These are phyloP conservation scores for Deilephila porcellus DNA, from an alignment of 2,888 invertebrate genomes.

Conservation along the genomic window DNA sequence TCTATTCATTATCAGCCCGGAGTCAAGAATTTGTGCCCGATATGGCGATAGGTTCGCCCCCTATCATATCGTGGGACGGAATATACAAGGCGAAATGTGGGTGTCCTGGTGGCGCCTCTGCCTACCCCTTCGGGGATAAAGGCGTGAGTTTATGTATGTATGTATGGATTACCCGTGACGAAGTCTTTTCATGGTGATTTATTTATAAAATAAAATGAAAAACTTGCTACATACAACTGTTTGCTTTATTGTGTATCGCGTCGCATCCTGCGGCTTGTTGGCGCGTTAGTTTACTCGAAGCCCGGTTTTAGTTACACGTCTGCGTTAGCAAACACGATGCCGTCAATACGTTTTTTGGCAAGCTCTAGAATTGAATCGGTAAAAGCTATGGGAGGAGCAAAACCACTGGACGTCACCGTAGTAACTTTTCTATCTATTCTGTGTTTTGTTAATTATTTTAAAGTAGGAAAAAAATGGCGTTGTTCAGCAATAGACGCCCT, in stretches of 20 bases:
- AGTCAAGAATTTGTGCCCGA: too few species aligned
- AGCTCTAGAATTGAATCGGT: slow-evolving; percentile 15
- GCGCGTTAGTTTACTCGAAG: slow-evolving; percentile 14
- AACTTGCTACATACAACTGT: too few species aligned
- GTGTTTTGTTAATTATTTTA: neutral
- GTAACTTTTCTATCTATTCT: neutral
- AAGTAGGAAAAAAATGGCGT: too few species aligned
- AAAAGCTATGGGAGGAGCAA: neutral
- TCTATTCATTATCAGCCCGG: too few species aligned
- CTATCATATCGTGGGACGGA: too few species aligned
- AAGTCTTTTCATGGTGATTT: neutral
- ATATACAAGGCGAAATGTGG: too few species aligned
- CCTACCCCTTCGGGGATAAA: too few species aligned
- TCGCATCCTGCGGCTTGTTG: neutral
- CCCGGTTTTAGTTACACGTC: neutral
- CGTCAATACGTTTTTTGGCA: slow-evolving; percentile 21
- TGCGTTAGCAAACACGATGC: slow-evolving; percentile 12
- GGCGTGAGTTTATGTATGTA: too few species aligned
- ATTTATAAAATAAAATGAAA: neutral
- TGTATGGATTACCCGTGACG: too few species aligned
- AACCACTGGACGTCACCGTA: neutral
- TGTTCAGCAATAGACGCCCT: too few species aligned
- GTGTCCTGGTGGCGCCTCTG: too few species aligned
- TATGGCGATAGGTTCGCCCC: too few species aligned
- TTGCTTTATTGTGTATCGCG: neutral